phyloP scores from a whole-genome alignment of 2,113 vertebrate genomes.

The Cranoglanis bouderius region DNA sequence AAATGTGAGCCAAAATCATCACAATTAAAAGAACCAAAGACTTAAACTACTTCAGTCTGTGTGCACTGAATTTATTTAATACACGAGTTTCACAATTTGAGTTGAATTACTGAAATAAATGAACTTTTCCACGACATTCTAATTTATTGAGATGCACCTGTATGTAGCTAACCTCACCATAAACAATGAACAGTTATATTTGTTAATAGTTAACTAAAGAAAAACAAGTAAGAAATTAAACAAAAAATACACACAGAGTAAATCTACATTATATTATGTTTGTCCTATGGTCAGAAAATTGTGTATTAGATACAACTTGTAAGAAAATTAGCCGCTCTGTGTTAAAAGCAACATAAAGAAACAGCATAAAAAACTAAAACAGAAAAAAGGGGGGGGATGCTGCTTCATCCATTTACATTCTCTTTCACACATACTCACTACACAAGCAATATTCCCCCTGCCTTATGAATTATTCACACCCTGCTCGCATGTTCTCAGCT shows the following conservation, averaged over 20 bases:
- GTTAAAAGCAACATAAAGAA: not conserved
- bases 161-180: not conserved
- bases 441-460: not conserved
- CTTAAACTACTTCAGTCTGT: too few relatives aligned
- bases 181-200: not conserved
- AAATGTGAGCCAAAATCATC: too few relatives aligned
- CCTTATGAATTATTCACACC: constrained; percentile 15
- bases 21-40: too few relatives aligned
- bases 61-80: too few relatives aligned
- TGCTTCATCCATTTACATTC: not conserved
- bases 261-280: not conserved
- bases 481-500: not conserved
- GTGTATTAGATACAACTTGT: not conserved
- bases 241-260: not conserved
- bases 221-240: not conserved
- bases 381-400: not conserved
- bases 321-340: not conserved
- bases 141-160: too few relatives aligned
- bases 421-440: not conserved
- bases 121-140: too few relatives aligned
- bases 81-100: too few relatives aligned
- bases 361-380: not conserved
- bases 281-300: not conserved
- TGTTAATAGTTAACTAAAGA: not conserved
- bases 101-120: too few relatives aligned